A percentile compares a stretch with the other conserved stretches of the same genome.
Conservation (phyloP, 2,888 invertebrate genomes). For the Marronus borbonicus region DNA sequence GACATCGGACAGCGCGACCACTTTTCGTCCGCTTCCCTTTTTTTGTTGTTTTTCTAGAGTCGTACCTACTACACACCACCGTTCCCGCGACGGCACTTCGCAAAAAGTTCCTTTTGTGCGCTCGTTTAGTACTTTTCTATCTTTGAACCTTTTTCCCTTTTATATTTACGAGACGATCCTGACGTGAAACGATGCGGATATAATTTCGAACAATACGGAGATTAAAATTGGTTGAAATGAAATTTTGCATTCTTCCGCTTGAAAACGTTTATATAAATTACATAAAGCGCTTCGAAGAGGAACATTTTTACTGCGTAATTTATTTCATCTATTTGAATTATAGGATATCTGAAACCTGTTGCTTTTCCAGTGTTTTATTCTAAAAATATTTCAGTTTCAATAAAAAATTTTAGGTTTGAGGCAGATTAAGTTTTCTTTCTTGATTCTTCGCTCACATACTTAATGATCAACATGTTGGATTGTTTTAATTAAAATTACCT, state of each 20-base stretch:
- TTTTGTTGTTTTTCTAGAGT: slow-evolving; percentile 26
- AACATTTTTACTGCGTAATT: not conserved
- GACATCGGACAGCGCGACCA: not conserved
- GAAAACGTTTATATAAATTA: slow-evolving; percentile 8
- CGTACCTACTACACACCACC: slow-evolving; percentile 14
- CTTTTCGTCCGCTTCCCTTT: not conserved
- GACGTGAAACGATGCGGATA: slow-evolving; percentile 1
- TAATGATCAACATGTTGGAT: too few relatives aligned
- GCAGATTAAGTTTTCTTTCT: too few relatives aligned
- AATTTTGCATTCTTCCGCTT: slow-evolving; percentile 7
- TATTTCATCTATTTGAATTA: not conserved
- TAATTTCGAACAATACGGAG: slow-evolving; percentile 16
- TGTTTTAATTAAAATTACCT: too few relatives aligned
- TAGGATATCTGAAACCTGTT: not conserved
- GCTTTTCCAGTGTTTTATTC: not conserved
- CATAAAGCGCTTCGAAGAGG: not conserved
- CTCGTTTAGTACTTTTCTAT: slow-evolving; percentile 28
- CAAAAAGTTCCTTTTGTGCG: slow-evolving; percentile 27
- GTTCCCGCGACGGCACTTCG: slow-evolving; percentile 1
- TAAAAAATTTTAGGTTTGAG: too few relatives aligned
- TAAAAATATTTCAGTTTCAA: too few relatives aligned
- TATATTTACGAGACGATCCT: slow-evolving; percentile 26
- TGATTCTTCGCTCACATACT: too few relatives aligned
- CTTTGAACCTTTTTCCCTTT: slow-evolving; percentile 12
- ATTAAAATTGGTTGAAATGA: slow-evolving; percentile 15